Base-by-base conservation (phyloP, 2,888 invertebrate genomes). In the Sthenelais limicola region DNA sequence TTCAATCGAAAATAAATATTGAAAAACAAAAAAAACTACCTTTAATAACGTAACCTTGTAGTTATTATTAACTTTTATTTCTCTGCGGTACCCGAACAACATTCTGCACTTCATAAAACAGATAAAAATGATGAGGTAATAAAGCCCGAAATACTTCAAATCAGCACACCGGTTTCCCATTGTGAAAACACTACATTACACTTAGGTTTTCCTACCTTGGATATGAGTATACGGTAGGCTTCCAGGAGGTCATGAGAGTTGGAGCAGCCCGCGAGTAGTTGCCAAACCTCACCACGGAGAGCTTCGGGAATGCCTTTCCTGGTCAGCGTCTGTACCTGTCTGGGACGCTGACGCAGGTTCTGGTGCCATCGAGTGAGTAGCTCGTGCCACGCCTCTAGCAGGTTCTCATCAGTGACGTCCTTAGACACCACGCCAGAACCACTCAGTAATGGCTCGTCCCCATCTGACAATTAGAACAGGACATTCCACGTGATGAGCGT, bases 401-500 rank as follows among this genome's bases (percentile, higher is more conserved):
- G 80, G 62, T 97, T 95, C 80, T 94, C 95, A 85, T 95, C 95
- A 0, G 95, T 93, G 84, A 98, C 97, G 83, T 98, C 98, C 87
- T 97, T 97, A 0, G 96, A 96, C 0, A 99, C 98, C 83, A 94
- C 92, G 0, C 99, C 99, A 3, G 97, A 98, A 0, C 99, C 99
- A 88, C 97, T 98, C n/a, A 98, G 90, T 76, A 98, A 89, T 0
- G 98, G 98, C 84, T 98, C 98, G 81, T 90, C 90, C 68, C 87
- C 86, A 82, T 90, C 90, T 87, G 74, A n/a, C n/a, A n/a, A n/a
- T n/a, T n/a, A n/a, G n/a, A n/a, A n/a, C n/a, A n/a, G n/a, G n/a
- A n/a, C n/a, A n/a, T n/a, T n/a, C n/a, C n/a, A n/a, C n/a, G n/a
- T n/a, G n/a, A n/a, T n/a, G n/a, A n/a, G n/a, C n/a, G n/a, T n/a